These are phyloP conservation scores for Drosophila colorata DNA, from an alignment of 2,888 invertebrate species.

Conservation along the genomic window DNA sequence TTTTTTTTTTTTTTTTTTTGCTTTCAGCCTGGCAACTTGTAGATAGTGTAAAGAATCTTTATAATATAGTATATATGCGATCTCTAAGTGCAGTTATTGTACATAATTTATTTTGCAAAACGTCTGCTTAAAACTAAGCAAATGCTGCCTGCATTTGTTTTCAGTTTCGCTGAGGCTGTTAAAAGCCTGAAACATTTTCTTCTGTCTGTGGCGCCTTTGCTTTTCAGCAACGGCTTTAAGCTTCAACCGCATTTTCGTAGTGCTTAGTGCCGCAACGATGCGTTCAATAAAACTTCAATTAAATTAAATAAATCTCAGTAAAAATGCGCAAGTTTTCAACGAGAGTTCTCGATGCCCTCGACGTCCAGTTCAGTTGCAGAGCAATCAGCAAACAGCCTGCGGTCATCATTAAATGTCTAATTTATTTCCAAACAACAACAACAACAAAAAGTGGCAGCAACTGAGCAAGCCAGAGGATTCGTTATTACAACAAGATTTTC, in stretches of 20 bases:
- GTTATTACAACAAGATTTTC: conserved; percentile 70
- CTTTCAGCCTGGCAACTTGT: not conserved
- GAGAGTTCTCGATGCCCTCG: not conserved
- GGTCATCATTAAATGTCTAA: conserved; percentile 81
- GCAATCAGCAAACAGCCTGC: conserved; percentile 77
- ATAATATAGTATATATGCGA: not conserved
- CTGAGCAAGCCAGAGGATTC: conserved; percentile 61
- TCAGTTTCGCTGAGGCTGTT: not conserved
- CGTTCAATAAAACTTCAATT: conserved; percentile 74
- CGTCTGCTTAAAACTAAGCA: not conserved
- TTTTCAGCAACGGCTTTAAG: conserved; percentile 6
- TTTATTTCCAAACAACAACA: conserved; percentile 71
- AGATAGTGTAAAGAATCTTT: not conserved
- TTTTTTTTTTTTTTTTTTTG: not conserved
- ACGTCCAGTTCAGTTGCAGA: conserved; percentile 46
- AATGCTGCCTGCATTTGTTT: not conserved
- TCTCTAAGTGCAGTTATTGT: conserved; percentile 4
- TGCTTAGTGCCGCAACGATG: conserved; percentile 51
- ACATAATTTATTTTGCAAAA: not conserved
- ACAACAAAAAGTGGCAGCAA: conserved; percentile 45
- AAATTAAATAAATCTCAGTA: conserved; percentile 78
- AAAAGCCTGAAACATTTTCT: not conserved
- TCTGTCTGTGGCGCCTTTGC: not conserved
- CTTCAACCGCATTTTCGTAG: not conserved
- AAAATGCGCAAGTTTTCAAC: conserved; percentile 57